Base-by-base conservation (phyloP, 2,113 vertebrate genomes). In the Cairina moschata region DNA sequence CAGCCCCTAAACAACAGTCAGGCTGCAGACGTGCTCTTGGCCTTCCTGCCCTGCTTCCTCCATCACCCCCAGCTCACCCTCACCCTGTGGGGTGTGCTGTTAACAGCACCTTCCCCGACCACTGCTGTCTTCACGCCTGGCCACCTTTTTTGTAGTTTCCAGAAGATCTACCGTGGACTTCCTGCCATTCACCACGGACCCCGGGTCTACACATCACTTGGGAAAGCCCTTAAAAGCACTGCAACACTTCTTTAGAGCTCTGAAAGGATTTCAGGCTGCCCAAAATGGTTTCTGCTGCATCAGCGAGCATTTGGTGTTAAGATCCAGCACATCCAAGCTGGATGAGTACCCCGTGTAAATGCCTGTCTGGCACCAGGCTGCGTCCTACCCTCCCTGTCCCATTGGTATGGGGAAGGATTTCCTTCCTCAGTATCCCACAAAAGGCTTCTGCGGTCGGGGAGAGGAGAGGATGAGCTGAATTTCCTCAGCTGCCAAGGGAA, bases 31-130 rank as follows among this genome's bases (percentile, higher is more conserved):
- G 54, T 46, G 62, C 6, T 1, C 31, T 16, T 59, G 42, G 34
- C 54, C 22, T 28, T 21, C 44, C 55, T 5, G 0, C 55, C 87
- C 36, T 9, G 38, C 28, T 29, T 55, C 23, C 52, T 72, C 50
- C 52, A 29, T 18, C 74, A 16, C 31, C 42, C 5, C 52, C 66
- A 32, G 42, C 66, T 78, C 50, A 17, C 0, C 0, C 29, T 42
- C 1, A 0, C 40, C 48, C 16, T 1, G 0, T 8, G 17, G 31
- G 26, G 34, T 15, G 65, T 40, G n/a, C 72, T 40, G 16, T 25
- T 73, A 34, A 13, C 38, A 23, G 62, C 69, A 68, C 38, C 55
- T 69, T 69, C 65, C 65, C 65, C 8, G 34, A 4, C 80, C 48
- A 42, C 48, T 25, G 3, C 65, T 32, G 31, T 6, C 55, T 23